These are phyloP conservation scores for Griposia aprilina DNA, from an alignment of 2,888 invertebrate genomes.

Conservation along the genomic window DNA sequence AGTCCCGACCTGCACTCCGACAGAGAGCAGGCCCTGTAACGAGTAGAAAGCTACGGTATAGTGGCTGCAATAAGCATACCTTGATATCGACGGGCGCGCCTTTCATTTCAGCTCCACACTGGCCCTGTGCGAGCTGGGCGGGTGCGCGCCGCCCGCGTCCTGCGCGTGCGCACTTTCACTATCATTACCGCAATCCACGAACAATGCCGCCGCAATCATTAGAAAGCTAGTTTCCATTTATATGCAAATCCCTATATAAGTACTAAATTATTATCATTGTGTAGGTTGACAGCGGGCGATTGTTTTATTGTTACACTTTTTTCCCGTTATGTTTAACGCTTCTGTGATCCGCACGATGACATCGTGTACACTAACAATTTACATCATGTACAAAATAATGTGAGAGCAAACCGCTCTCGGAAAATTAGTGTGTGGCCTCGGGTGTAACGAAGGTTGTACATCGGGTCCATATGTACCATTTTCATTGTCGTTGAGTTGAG, in stretches of 20 bases:
- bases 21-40: background rate
- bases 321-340: slow-evolving; percentile 57
- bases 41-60: slow-evolving; percentile 4
- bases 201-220: slow-evolving; percentile 77
- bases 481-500: background rate
- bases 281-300: slow-evolving; percentile 57
- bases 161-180: slow-evolving; percentile 82
- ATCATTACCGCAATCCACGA: slow-evolving; percentile 74
- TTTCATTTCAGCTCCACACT: slow-evolving; percentile 23
- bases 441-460: background rate
- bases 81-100: background rate
- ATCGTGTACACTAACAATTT: slow-evolving; percentile 31
- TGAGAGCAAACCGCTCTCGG: slow-evolving; percentile 25
- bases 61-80: background rate
- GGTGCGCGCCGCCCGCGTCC: slow-evolving; percentile 58
- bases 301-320: slow-evolving; percentile 76
- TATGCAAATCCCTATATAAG: slow-evolving; percentile 80
- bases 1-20: background rate
- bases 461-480: background rate
- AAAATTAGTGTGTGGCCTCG: slow-evolving; percentile 11
- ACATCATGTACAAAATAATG: slow-evolving; percentile 33
- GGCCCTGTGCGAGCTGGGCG: slow-evolving; percentile 40
- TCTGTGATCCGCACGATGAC: slow-evolving; percentile 28
- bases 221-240: slow-evolving; percentile 86
- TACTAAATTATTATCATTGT: slow-evolving; percentile 72